Evolutionary conservation across 2,888 invertebrate species (phyloP), one percentile per base, ranked within the genome.

Genomic region (Polymixis flavicincta): DNA sequence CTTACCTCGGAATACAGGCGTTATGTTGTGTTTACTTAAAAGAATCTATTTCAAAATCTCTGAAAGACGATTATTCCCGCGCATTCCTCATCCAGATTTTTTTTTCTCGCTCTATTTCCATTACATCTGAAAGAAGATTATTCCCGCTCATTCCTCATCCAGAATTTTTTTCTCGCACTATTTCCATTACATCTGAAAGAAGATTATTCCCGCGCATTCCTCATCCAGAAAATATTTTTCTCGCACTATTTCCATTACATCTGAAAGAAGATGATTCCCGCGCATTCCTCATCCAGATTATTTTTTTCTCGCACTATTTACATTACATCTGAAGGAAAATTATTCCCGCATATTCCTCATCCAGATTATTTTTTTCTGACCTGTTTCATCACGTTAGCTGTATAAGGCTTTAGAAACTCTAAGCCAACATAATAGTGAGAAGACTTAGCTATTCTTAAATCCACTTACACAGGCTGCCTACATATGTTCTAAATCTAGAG

Each of bases 401-500:
- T 32, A n/a, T 17, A 32, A 45, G 50, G 50, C 70, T 78, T 52
- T 69, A 17, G 32, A 52, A 77, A 45, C 68, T 57, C 22, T 42
- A 50, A 74, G 55, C 52, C 28, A 68, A 42, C 71, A 32, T 25
- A 32, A 32, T 28, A 22, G 60, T 25, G 19, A 0, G 69, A 76
- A 78, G 65, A 69, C 84, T 66, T 79, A 59, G 66, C 52, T 81
- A 59, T 81, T 83, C 54, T 69, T 65, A 71, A 81, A 75, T 71
- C 81, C 76, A 70, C 85, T 76, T 76, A 68, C 59, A 37, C 8
- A 48, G 60, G 50, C 65, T 45, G 45, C 50, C 60, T 80, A 57
- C 72, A 48, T 82, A 54, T 73, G 71, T 74, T 84, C 74, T 71
- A 79, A 70, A 71, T 74, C 55, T 55, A 64, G 83, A 78, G 67